Evolutionary conservation across 2,888 invertebrate genomes (phyloP).

Genomic region (Labia minor): DNA sequence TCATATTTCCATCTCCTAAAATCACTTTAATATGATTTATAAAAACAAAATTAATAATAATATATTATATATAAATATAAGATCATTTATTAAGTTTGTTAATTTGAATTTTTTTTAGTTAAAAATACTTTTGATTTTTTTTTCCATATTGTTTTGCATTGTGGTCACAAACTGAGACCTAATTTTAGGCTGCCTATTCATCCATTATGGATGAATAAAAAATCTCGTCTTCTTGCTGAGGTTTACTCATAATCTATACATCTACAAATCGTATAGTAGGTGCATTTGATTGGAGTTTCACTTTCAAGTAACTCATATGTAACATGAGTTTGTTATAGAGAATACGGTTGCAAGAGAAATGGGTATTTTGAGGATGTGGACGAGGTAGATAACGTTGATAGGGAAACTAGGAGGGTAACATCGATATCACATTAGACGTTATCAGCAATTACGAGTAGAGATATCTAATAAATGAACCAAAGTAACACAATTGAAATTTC

Average conservation of each 20-base stretch:
- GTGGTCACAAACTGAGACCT: too few species aligned
- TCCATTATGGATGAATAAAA: background rate
- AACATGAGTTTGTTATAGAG: background rate
- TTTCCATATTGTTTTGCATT: too few species aligned
- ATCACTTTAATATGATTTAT: too few species aligned
- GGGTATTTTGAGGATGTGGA: background rate
- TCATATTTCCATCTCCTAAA: too few species aligned
- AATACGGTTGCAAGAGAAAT: background rate
- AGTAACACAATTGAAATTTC: background rate
- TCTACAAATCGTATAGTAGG: background rate
- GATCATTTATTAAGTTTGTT: too few species aligned
- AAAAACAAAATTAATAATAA: too few species aligned
- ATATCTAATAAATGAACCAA: background rate
- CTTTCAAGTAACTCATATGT: background rate
- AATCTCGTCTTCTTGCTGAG: background rate
- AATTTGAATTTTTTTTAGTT: too few species aligned
- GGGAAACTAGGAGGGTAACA: background rate
- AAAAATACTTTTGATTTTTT: too few species aligned
- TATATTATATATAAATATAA: too few species aligned
- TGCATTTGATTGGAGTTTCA: background rate
- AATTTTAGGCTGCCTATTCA: background rate
- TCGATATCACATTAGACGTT: slow-evolving; percentile 1
- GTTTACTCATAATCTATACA: background rate
- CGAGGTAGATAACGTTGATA: background rate
- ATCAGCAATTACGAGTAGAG: slow-evolving; percentile 4